Evolutionary conservation across 2,888 invertebrate species (phyloP).

Genomic region (Brachynemurus nebulosus): DNA sequence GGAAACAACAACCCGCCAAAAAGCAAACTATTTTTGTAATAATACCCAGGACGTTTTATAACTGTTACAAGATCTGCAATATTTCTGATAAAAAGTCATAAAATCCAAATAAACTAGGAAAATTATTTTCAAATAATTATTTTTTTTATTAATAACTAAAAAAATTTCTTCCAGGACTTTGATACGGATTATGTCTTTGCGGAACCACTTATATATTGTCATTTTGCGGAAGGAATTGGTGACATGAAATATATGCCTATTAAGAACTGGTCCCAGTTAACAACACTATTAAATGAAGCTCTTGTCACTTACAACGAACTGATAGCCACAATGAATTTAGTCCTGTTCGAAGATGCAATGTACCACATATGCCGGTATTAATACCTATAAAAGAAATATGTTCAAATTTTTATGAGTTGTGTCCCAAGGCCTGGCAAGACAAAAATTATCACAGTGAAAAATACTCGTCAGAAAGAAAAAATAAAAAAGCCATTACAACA

Average conservation of each 20-base stretch:
- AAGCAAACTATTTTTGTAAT: no score
- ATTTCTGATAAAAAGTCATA: no score
- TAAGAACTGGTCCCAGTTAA: slow-evolving; percentile 52
- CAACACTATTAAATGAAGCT: slow-evolving; percentile 63
- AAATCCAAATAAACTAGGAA: no score
- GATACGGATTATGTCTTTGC: slow-evolving; percentile 49
- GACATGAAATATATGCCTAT: slow-evolving; percentile 84
- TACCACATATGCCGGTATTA: slow-evolving; percentile 65
- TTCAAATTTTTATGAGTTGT: no score
- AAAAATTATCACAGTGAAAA: no score
- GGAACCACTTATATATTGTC: slow-evolving; percentile 76
- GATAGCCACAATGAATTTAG: slow-evolving; percentile 82
- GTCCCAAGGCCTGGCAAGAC: no score
- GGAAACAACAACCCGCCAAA: no score
- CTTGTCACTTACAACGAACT: slow-evolving; percentile 78
- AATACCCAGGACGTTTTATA: no score
- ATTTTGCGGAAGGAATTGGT: slow-evolving; percentile 83
- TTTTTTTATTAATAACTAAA: not conserved
- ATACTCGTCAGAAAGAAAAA: not conserved
- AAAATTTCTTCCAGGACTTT: slow-evolving; percentile 38
- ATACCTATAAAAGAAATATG: no score
- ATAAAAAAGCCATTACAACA: no score
- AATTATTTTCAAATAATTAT: no score
- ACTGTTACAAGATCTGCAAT: no score
- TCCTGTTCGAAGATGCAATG: slow-evolving; percentile 92